Evolutionary conservation across 2,113 vertebrate genomes (phyloP), one percentile per base, ranked within the genome.

Genomic region (Herpetotheres cachinnans): DNA sequence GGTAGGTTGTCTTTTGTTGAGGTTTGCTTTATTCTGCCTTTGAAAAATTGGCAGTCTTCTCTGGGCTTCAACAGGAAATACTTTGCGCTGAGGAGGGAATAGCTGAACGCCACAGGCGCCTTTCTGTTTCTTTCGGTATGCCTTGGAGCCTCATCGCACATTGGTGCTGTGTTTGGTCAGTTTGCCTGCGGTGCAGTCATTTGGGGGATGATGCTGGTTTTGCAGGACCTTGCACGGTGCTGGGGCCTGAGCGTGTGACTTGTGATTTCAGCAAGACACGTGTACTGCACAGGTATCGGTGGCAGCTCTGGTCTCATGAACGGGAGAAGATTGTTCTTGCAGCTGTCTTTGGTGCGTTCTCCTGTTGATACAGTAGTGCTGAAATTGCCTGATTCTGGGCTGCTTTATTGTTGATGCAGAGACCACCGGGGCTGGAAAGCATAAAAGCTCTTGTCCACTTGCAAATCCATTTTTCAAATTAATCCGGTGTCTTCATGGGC

Each of bases 81-180:
- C 52, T 49, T 82, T 44, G 47, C 61, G 49, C 71, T 42, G 52
- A 49, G 74, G 55, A 73, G 49, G 18, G 90, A 66, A 46, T 47
- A 44, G 54, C 5, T 56, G 38, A 27, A 40, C 26, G 29, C 56
- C 66, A 24, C 0, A 0, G 52, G 1, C 2, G 2, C 6, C 3
- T 61, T 89, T 72, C 38, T 38, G 7, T 70, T 67, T 63, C 50
- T 56, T 69, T 55, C 20, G 7, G 0, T 0, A 1, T 40, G 52
- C 32, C 26, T 40, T 3, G 11, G 13, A 49, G 65, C 65, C 86
- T 59, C 10, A 0, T 32, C 38, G 13, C 21, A 2, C 2, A 0
- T 26, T 7, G 26, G 7, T 17, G n/a, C 78, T 42, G 34, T 4
- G 30, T 36, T 29, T 16, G 61, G 6, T 24, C 0, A 0, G 7